Conservation (phyloP, 2,113 vertebrate species). For the Tachysurus fulvidraco region DNA sequence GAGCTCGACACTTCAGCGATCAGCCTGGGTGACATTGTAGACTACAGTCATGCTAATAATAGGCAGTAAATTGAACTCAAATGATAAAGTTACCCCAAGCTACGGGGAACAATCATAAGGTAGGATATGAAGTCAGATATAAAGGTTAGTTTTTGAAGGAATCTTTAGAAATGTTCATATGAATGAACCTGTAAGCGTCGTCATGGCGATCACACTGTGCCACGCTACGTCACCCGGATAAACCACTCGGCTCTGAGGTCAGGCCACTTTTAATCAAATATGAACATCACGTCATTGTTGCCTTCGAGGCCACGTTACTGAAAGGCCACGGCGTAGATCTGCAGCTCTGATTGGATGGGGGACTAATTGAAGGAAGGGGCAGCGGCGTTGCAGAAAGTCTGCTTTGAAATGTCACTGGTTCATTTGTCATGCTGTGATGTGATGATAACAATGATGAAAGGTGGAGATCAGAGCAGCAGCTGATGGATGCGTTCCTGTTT, state of each 20-base stretch:
- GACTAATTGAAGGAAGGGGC: conserved; percentile 33
- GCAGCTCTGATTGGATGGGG: conserved; percentile 20
- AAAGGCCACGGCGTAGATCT: conserved; percentile 26
- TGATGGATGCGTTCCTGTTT: too few relatives aligned
- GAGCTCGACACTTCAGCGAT: too few relatives aligned
- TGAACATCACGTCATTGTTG: not conserved
- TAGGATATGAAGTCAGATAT: not conserved
- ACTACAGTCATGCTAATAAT: too few relatives aligned
- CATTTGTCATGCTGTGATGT: not conserved
- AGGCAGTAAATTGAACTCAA: too few relatives aligned
- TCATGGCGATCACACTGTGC: not conserved
- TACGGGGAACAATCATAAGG: not conserved
- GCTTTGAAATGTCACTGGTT: conserved; percentile 41
- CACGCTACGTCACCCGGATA: not conserved
- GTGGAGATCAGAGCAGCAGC: not conserved
- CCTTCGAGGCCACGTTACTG: not conserved
- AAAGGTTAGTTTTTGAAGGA: not conserved
- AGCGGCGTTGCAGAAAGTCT: conserved; percentile 6
- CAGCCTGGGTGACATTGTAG: too few relatives aligned
- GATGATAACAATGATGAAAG: conserved; percentile 20
- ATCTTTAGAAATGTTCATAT: not conserved
- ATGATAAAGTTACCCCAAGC: not conserved
- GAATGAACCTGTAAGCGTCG: not conserved
- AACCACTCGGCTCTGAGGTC: not conserved
- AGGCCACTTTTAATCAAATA: conserved; percentile 10